Evolutionary conservation across 2,797 vertebrate genomes (phyloP).

Genomic region (Myotis findleyi): DNA sequence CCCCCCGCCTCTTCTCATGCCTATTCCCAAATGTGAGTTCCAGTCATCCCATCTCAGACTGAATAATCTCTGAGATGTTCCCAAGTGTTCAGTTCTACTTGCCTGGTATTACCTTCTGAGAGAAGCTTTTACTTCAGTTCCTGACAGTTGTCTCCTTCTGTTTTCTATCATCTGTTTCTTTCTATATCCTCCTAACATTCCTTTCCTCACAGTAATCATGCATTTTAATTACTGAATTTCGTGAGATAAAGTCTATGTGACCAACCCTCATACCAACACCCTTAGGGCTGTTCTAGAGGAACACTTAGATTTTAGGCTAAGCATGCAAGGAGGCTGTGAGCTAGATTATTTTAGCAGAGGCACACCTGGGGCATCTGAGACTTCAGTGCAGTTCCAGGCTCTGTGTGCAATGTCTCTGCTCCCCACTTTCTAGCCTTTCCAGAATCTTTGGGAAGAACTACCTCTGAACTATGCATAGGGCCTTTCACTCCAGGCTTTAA

Average conservation of each 20-base stretch:
- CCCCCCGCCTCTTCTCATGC: not conserved
- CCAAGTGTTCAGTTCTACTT: not conserved
- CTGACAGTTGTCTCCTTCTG: not conserved
- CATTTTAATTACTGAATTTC: conserved; percentile 12
- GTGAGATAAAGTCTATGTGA: not conserved
- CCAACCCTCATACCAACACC: not conserved
- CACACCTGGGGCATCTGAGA: no score
- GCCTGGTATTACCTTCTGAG: not conserved
- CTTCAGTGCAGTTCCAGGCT: not conserved
- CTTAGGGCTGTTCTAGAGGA: not conserved
- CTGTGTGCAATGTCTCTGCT: not conserved
- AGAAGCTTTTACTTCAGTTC: not conserved
- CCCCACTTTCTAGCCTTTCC: not conserved
- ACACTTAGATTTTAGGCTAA: not conserved
- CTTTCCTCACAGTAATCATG: not conserved
- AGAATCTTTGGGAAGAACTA: not conserved
- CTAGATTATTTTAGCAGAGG: not conserved
- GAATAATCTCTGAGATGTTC: not conserved
- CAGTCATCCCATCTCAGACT: not conserved
- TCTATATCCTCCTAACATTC: not conserved
- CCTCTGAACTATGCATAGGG: not conserved
- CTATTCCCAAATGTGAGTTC: not conserved
- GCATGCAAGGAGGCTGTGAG: not conserved
- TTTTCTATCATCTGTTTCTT: not conserved
- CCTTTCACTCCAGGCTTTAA: not conserved